Percentiles rank a stretch among this genome's conserved stretches.
phyloP scores from a whole-genome alignment of 2,888 invertebrate genomes.

The Diaphora mendica region DNA sequence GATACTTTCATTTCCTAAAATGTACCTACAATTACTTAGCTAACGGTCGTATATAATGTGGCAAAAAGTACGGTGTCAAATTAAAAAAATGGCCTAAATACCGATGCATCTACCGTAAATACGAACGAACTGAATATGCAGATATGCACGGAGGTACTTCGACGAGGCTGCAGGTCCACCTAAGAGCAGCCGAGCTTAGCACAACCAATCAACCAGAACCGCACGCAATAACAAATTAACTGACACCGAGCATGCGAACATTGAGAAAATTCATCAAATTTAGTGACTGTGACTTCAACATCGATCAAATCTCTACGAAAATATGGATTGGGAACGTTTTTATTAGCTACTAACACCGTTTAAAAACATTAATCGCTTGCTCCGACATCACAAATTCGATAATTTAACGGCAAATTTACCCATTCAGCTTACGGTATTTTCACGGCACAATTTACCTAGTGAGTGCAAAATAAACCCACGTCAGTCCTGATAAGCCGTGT shows the following conservation, averaged over 20 bases:
- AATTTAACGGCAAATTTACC: slow-evolving; percentile 24
- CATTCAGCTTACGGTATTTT: slow-evolving; percentile 25
- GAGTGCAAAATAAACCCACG: slow-evolving; percentile 63
- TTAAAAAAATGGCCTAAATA: slow-evolving; percentile 64
- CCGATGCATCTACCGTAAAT: slow-evolving; percentile 60
- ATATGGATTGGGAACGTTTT: slow-evolving; percentile 23
- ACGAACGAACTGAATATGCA: slow-evolving; percentile 62
- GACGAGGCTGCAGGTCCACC: slow-evolving; percentile 60
- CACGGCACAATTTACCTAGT: slow-evolving; percentile 42
- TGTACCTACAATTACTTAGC: slow-evolving; percentile 20
- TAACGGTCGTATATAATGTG: slow-evolving; percentile 10
- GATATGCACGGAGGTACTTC: slow-evolving; percentile 58
- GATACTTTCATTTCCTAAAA: slow-evolving; percentile 26
- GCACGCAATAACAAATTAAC: slow-evolving; percentile 67
- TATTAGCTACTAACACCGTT: slow-evolving; percentile 29
- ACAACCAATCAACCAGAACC: slow-evolving; percentile 68
- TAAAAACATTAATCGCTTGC: slow-evolving; percentile 29
- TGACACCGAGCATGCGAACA: slow-evolving; percentile 64
- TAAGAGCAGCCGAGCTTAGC: slow-evolving; percentile 51
- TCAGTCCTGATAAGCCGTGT: slow-evolving; percentile 64
- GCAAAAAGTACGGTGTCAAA: slow-evolving; percentile 41
- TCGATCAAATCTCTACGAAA: slow-evolving; percentile 18
- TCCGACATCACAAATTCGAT: slow-evolving; percentile 35
- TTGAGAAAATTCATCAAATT: slow-evolving; percentile 57
- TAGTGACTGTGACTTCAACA: slow-evolving; percentile 56